These are phyloP conservation scores for Anagrus nilaparvatae DNA, from an alignment of 1,140 invertebrate species.

Conservation along the genomic window DNA sequence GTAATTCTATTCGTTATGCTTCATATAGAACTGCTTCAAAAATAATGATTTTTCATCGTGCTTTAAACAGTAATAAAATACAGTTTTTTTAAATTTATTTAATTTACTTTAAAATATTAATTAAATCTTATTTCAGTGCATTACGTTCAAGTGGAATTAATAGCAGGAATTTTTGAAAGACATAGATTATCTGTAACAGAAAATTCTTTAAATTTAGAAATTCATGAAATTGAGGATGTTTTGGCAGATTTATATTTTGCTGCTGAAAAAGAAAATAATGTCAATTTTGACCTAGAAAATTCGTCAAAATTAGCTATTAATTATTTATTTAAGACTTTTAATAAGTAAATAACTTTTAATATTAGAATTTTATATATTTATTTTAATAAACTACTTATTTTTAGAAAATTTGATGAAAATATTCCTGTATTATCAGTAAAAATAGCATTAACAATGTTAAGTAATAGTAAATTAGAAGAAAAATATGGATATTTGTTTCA, in stretches of 20 bases:
- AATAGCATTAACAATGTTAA: slow-evolving; percentile 44
- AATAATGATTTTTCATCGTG: slow-evolving; percentile 53
- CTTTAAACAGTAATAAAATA: slow-evolving; percentile 42
- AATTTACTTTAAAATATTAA: slow-evolving; percentile 4
- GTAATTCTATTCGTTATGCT: slow-evolving; percentile 62
- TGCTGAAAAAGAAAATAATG: slow-evolving; percentile 40
- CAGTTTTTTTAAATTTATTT: slow-evolving; percentile 11
- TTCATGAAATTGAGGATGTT: slow-evolving; percentile 43
- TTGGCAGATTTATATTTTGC: slow-evolving; percentile 46
- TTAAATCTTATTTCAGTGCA: slow-evolving; percentile 40
- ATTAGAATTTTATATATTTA: slow-evolving; percentile 10
- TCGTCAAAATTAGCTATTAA: slow-evolving; percentile 42
- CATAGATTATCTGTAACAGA: slow-evolving; percentile 44
- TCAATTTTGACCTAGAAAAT: slow-evolving; percentile 36
- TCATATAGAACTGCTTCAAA: slow-evolving; percentile 71
- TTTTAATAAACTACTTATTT: slow-evolving; percentile 12
- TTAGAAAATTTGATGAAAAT: slow-evolving; percentile 38
- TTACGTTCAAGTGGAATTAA: slow-evolving; percentile 40
- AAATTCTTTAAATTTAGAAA: slow-evolving; percentile 40
- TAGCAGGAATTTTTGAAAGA: slow-evolving; percentile 45
- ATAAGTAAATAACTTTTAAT: slow-evolving; percentile 34
- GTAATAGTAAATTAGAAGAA: slow-evolving; percentile 43
- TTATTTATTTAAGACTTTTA: slow-evolving; percentile 42
- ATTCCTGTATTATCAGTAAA: slow-evolving; percentile 45
- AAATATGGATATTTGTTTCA: slow-evolving; percentile 52